Percentiles rank a stretch among this genome's conserved stretches.
These are phyloP conservation scores for Plemyria rubiginata DNA, from an alignment of 2,888 invertebrate species.

Conservation along the genomic window DNA sequence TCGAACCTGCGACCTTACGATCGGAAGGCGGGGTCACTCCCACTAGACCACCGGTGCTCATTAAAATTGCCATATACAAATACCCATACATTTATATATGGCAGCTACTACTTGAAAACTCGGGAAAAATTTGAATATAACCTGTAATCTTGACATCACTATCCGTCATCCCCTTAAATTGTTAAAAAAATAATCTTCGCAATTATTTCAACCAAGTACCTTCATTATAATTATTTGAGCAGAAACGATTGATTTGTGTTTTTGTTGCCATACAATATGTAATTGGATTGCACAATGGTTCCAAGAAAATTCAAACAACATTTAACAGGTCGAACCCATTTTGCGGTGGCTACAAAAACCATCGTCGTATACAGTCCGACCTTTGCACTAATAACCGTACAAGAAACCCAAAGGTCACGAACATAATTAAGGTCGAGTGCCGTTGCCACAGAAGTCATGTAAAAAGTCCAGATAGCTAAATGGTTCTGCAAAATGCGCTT, in stretches of 20 bases:
- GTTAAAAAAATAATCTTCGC: too few species aligned
- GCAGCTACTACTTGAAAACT: too few species aligned
- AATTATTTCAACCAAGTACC: too few species aligned
- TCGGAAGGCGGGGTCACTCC: too few species aligned
- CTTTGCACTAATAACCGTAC: conserved; percentile 43
- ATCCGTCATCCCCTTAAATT: too few species aligned
- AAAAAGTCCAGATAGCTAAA: conserved; percentile 24
- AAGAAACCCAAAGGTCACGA: conserved; percentile 41
- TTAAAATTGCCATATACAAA: too few species aligned
- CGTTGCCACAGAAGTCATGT: conserved; percentile 25
- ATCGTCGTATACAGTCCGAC: conserved; percentile 30
- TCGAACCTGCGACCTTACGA: too few species aligned
- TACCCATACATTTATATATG: too few species aligned
- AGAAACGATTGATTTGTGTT: neutral
- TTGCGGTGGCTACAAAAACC: conserved; percentile 31
- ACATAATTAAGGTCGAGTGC: conserved; percentile 41
- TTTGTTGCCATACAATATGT: neutral
- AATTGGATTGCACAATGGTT: neutral
- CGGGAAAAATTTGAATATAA: too few species aligned
- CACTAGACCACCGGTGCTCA: too few species aligned
- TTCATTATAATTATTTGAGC: neutral
- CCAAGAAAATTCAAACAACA: conserved; percentile 14
- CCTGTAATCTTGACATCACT: too few species aligned
- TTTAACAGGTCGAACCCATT: conserved; percentile 13
- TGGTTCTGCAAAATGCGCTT: conserved; percentile 7